These are phyloP conservation scores for Quadroppia sp. DNA, from an alignment of 2,888 invertebrate species.

Conservation along the genomic window DNA sequence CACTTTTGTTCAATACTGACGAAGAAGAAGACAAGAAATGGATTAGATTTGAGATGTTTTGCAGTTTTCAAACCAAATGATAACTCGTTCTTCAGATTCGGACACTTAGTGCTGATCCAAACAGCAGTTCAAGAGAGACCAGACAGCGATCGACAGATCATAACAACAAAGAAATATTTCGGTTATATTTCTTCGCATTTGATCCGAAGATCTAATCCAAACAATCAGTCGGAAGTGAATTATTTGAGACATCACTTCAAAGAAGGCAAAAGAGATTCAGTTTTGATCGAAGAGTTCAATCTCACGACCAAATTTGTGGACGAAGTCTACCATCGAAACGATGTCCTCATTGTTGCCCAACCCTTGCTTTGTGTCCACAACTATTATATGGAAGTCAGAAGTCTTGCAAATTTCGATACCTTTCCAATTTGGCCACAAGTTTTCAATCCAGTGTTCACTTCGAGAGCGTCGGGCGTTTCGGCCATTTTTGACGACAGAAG, in stretches of 20 bases:
- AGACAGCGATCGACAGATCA: background rate
- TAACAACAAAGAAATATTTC: background rate
- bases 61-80: background rate
- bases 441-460: background rate
- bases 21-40: background rate
- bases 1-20: background rate
- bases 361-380: background rate
- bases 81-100: background rate
- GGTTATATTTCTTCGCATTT: background rate
- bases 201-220: background rate
- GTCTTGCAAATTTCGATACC: background rate
- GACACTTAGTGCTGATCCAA: background rate
- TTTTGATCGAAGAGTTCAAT: background rate
- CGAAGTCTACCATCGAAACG: background rate
- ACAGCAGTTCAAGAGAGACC: background rate
- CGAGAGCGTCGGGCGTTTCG: background rate
- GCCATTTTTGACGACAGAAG: background rate
- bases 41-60: constrained; percentile 5
- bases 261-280: background rate
- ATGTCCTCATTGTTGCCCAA: background rate
- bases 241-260: background rate
- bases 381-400: background rate
- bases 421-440: background rate
- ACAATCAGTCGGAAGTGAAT: constrained; percentile 14
- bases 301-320: background rate